These are phyloP conservation scores for Nasonia oneida DNA, from an alignment of 2,888 invertebrate species.

Conservation along the genomic window DNA sequence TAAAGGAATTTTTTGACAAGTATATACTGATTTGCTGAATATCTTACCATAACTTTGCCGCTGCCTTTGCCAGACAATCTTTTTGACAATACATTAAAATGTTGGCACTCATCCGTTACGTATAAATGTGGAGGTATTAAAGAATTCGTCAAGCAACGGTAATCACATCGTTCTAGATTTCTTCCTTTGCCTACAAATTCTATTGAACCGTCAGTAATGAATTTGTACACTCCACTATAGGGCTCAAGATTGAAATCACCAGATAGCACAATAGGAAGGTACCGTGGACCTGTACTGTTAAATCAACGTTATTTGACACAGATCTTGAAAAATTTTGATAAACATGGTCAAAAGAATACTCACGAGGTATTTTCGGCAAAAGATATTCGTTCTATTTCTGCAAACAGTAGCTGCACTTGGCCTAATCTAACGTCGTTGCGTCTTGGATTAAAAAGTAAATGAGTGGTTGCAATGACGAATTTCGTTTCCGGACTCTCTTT, in stretches of 20 bases:
- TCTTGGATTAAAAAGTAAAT: slow-evolving; percentile 94
- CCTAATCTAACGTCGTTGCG: slow-evolving; percentile 94
- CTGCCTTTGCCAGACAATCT: slow-evolving; percentile 74
- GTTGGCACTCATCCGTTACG: slow-evolving; percentile 83
- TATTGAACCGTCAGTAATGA: slow-evolving; percentile 85
- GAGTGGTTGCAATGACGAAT: slow-evolving; percentile 94
- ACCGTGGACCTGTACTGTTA: slow-evolving; percentile 77
- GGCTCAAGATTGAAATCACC: slow-evolving; percentile 96
- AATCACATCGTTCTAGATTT: slow-evolving; percentile 77
- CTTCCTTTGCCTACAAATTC: slow-evolving; percentile 77
- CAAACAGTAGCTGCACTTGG: slow-evolving; percentile 90
- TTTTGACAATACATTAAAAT: slow-evolving; percentile 80
- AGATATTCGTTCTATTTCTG: slow-evolving; percentile 91
- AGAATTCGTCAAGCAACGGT: slow-evolving; percentile 69
- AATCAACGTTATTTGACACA: slow-evolving; percentile 33
- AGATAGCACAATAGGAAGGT: slow-evolving; percentile 90
- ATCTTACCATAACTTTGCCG: slow-evolving; percentile 62
- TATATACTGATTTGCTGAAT: neutral
- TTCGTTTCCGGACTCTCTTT: slow-evolving; percentile 80
- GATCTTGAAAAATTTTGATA: slow-evolving; percentile 24
- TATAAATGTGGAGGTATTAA: slow-evolving; percentile 75
- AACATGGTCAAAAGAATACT: slow-evolving; percentile 60
- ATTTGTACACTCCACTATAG: slow-evolving; percentile 85
- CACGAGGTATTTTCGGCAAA: slow-evolving; percentile 78
- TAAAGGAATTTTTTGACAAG: neutral